Evolutionary conservation across 2,888 invertebrate species (phyloP).

Genomic region (Sarcophaga subvicina): DNA sequence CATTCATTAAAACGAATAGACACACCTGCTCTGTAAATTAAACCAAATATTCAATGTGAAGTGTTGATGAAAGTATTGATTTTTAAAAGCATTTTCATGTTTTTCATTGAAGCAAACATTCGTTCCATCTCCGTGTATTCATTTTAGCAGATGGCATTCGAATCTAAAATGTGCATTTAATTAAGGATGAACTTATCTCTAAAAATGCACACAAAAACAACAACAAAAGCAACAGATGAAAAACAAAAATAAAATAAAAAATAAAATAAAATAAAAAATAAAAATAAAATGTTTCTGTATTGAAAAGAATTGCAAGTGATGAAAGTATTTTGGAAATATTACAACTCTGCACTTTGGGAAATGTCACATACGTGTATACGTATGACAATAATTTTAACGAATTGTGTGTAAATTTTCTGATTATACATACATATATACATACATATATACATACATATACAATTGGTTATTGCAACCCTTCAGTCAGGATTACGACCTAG

Average conservation of each 20-base stretch:
- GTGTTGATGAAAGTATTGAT: background rate
- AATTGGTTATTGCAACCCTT: too few species aligned
- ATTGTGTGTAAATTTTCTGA: too few species aligned
- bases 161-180: constrained; percentile 37
- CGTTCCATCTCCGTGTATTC: background rate
- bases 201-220: background rate
- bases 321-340: too few species aligned
- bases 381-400: too few species aligned
- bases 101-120: constrained; percentile 6
- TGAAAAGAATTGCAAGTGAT: too few species aligned
- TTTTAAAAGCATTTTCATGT: constrained; percentile 45
- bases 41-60: background rate
- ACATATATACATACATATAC: too few species aligned
- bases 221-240: background rate
- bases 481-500: too few species aligned
- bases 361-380: too few species aligned
- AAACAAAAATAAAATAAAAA: too few species aligned
- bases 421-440: too few species aligned
- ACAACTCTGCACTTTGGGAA: too few species aligned
- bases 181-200: background rate
- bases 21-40: background rate
- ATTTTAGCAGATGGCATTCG: background rate
- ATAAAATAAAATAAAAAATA: background rate
- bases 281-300: too few species aligned
- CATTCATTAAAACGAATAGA: background rate